Evolutionary conservation across 2,797 vertebrate species (phyloP), one percentile per base, ranked within the genome.

Genomic region (Brotogeris chrysoptera): DNA sequence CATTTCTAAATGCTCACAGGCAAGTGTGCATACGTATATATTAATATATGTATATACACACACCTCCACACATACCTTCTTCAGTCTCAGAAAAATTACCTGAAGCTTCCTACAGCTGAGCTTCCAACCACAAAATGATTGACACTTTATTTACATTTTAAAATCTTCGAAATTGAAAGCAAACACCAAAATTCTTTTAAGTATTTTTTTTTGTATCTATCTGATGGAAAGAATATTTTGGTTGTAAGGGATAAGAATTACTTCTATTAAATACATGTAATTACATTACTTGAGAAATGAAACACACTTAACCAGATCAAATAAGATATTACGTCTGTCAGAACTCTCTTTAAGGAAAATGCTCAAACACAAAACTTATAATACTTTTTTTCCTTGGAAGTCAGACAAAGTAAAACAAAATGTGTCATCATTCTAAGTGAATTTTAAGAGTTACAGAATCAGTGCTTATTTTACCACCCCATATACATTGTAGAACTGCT

Each of bases 391-490:
- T 4, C 38, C 21, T 78, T 87, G 52, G 9, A 89, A 91, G 17
- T 39, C 49, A 72, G 38, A 70, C 25, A 83, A 91, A 86, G 89
- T 64, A 82, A 89, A 95, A 77, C 8, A 2, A 65, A 82, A 71
- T 16, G 11, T 47, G 41, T 44, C 74, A 91, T 60, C 44, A 69
- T 87, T 95, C 47, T 71, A 82, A 88, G 30, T 46, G 57, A 91
- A 80, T 87, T 94, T 91, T 68, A 92, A 80, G 81, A 70, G 53
- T 20, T 74, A 80, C 60, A 78, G 57, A 93, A 87, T 72, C 52
- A 61, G 44, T 76, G 44, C 76, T 86, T 68, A 27, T 65, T 96
- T 95, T 94, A 95, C 69, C 68, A 19, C 57, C 21, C 65, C 69
- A 57, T 63, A 86, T 32, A 74, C n/a, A 19, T 34, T 55, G 52